These are phyloP conservation scores for Benitochromis conjunctus DNA, from an alignment of 2,113 vertebrate genomes.

Conservation along the genomic window DNA sequence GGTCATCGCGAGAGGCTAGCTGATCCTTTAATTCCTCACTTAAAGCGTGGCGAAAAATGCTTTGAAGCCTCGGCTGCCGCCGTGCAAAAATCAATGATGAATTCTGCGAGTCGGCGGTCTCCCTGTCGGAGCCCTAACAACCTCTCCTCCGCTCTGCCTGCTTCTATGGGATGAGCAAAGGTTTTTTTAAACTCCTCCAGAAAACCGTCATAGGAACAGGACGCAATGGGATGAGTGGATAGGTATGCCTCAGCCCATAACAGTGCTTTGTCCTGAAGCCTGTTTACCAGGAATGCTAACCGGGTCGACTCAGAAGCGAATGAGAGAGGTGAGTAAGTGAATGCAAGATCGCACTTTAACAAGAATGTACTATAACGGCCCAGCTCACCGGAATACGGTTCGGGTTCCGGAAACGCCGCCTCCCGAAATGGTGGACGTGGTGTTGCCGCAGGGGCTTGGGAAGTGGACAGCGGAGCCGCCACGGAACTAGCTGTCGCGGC, in stretches of 20 bases:
- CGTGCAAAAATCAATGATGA: background rate
- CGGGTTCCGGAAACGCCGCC: background rate
- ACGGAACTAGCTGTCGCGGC: no score
- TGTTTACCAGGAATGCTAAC: background rate
- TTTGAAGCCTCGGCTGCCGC: background rate
- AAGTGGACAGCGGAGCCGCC: accelerated
- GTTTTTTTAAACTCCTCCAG: background rate
- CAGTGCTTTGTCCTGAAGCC: background rate
- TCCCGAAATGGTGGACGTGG: no score
- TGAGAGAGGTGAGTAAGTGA: background rate
- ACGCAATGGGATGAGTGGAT: background rate
- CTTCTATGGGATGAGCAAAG: background rate
- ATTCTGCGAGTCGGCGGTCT: background rate
- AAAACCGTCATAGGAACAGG: background rate
- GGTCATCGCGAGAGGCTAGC: background rate
- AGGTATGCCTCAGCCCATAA: background rate
- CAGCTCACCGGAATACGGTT: background rate
- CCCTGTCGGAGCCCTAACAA: background rate
- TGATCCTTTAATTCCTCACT: background rate
- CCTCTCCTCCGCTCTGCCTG: background rate
- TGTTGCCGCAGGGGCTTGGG: no score
- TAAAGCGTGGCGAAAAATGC: accelerated
- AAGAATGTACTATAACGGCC: background rate
- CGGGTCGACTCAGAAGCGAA: background rate
- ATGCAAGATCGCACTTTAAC: background rate